These are phyloP conservation scores for Actinia tenebrosa DNA, from an alignment of 64 coral and sea anemone species.

Conservation along the genomic window DNA sequence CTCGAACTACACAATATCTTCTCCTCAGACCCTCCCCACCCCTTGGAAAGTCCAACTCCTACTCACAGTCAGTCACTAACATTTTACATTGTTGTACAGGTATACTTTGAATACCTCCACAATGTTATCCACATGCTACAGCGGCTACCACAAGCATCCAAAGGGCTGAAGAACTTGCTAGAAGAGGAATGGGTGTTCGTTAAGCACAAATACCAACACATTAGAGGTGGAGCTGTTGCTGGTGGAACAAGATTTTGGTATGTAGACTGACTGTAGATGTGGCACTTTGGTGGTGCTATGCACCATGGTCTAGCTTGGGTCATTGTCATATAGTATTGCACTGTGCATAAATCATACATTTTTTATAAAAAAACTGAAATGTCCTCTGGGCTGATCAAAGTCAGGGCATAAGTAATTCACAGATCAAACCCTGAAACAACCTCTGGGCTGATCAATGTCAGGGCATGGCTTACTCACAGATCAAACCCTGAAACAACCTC, in stretches of 20 bases:
- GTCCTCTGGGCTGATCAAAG: no score
- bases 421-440: no score
- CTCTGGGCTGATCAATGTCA: no score
- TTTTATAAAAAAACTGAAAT: no score
- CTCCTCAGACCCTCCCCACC: no score
- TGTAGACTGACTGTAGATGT: not conserved
- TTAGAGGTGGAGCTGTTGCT: constrained; percentile 81
- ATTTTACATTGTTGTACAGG: constrained; percentile 28
- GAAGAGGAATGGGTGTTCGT: constrained; percentile 97
- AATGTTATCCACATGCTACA: constrained; percentile 82
- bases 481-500: no score
- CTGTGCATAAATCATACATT: no score
- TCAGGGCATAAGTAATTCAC: no score
- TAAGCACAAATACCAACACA: constrained; percentile 70
- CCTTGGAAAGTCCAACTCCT: no score
- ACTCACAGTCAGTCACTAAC: not conserved
- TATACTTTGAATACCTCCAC: constrained; percentile 97
- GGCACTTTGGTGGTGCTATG: no score
- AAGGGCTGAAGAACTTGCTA: constrained; percentile 78
- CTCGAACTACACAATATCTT: no score
- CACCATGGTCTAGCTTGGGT: not conserved
- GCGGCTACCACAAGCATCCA: constrained; percentile 77
- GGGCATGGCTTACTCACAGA: no score
- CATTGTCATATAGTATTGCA: not conserved
- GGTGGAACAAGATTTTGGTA: constrained; percentile 95